These are phyloP conservation scores for Anguilla japonica DNA, from an alignment of 2,113 vertebrate genomes.

Conservation along the genomic window DNA sequence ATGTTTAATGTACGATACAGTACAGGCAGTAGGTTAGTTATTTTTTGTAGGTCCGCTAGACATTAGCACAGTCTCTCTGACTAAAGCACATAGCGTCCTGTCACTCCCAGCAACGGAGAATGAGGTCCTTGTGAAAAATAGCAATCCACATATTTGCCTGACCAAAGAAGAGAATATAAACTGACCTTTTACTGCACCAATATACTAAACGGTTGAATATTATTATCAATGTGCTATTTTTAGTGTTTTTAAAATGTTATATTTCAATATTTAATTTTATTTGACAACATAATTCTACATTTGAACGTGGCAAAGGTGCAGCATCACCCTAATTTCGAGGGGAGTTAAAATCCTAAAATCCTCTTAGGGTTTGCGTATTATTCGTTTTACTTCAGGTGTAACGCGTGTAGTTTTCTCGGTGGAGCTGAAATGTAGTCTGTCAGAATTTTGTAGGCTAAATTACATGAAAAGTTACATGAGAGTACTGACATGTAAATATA, in stretches of 20 bases:
- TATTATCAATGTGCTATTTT: not conserved
- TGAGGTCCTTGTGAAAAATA: slow-evolving; percentile 13
- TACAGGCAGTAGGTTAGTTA: not conserved
- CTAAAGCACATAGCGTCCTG: slow-evolving; percentile 40
- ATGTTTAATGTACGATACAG: not conserved
- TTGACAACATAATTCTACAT: not conserved
- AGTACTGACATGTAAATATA: no score
- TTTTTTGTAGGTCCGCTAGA: not conserved
- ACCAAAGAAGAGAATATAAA: not conserved
- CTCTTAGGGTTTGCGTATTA: not conserved
- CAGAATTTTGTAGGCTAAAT: no score
- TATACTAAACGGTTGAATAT: not conserved
- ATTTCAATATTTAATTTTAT: not conserved
- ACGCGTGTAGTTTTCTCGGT: not conserved
- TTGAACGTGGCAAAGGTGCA: not conserved
- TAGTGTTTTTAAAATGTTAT: not conserved
- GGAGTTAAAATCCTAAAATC: slow-evolving; percentile 10
- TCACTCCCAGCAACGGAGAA: slow-evolving; percentile 60
- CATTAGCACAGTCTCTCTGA: no score
- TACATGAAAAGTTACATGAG: no score
- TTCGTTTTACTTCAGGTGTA: not conserved
- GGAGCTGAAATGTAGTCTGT: no score
- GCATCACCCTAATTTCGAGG: not conserved
- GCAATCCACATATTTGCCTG: slow-evolving; percentile 24
- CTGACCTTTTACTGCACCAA: not conserved